Conservation (phyloP, 2,888 invertebrate genomes). For the Pandemis heparana region DNA sequence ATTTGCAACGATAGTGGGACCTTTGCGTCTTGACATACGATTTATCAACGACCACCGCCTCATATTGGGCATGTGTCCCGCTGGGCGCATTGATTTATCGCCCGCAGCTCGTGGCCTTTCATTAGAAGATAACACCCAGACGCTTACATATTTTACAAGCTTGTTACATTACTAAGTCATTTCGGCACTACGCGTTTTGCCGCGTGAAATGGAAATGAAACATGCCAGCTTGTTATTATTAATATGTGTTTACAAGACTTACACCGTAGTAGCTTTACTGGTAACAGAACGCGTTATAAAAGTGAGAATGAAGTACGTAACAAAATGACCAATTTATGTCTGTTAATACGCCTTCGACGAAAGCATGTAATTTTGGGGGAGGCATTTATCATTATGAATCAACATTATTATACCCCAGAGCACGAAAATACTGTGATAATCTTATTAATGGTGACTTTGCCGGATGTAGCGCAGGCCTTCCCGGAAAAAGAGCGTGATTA, state of each 20-base stretch:
- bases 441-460: conserved; percentile 36
- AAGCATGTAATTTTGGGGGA: conserved; percentile 38
- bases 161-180: conserved; percentile 40
- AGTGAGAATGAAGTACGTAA: conserved; percentile 1
- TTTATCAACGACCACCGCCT: conserved; percentile 31
- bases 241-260: not conserved
- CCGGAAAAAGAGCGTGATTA: conserved; percentile 26
- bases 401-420: conserved; percentile 42
- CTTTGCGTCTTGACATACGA: conserved; percentile 32
- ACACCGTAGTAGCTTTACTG: not conserved
- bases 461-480: conserved; percentile 18
- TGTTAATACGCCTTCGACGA: conserved; percentile 26
- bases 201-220: conserved; percentile 25
- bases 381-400: conserved; percentile 45
- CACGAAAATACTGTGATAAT: conserved; percentile 38
- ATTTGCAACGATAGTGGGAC: conserved; percentile 37
- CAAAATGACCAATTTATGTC: conserved; percentile 37
- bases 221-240: conserved; percentile 3
- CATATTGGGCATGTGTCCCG: conserved; percentile 37
- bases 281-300: not conserved
- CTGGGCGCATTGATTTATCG: conserved; percentile 36
- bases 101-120: conserved; percentile 37
- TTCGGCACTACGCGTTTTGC: conserved; percentile 23
- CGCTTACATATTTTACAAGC: conserved; percentile 44
- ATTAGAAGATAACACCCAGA: conserved; percentile 46